These are phyloP conservation scores for Nesogale talazaci DNA, from an alignment of 2,113 vertebrate genomes.

Conservation along the genomic window DNA sequence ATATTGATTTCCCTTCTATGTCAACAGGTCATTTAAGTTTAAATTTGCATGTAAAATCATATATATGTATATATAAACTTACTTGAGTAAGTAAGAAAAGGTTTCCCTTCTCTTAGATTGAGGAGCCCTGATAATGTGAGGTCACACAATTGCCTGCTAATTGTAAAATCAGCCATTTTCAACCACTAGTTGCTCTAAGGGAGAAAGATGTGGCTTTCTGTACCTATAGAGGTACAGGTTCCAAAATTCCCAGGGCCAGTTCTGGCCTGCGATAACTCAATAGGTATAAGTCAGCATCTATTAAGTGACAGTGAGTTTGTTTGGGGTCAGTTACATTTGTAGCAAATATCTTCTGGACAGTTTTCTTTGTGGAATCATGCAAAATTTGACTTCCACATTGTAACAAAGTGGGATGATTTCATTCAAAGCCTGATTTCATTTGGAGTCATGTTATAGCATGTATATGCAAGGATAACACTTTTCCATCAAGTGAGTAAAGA, in stretches of 20 bases:
- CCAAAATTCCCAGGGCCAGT: too few relatives aligned
- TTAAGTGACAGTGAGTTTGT: too few relatives aligned
- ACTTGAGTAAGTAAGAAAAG: background rate
- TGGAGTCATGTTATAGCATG: background rate
- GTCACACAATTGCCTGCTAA: too few relatives aligned
- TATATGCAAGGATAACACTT: background rate
- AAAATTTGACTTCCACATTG: conserved; percentile 4
- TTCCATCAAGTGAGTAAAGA: conserved; percentile 6
- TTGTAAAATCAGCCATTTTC: too few relatives aligned
- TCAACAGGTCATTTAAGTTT: conserved; percentile 46
- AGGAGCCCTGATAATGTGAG: too few relatives aligned
- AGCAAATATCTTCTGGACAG: conserved; percentile 3
- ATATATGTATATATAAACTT: background rate
- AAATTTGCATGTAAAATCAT: conserved; percentile 13
- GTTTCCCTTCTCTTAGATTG: background rate
- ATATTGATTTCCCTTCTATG: background rate
- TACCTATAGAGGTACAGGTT: too few relatives aligned
- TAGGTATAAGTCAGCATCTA: too few relatives aligned
- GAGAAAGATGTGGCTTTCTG: too few relatives aligned
- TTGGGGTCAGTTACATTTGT: background rate
- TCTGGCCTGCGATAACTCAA: too few relatives aligned
- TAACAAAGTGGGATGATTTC: background rate
- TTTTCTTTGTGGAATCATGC: background rate
- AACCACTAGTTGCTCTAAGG: too few relatives aligned
- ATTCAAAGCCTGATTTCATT: conserved; percentile 19